A percentile compares a stretch with the other conserved stretches of the same genome.
phyloP scores from a whole-genome alignment of 2,113 vertebrate genomes.

The Oxyruncus cristatus region DNA sequence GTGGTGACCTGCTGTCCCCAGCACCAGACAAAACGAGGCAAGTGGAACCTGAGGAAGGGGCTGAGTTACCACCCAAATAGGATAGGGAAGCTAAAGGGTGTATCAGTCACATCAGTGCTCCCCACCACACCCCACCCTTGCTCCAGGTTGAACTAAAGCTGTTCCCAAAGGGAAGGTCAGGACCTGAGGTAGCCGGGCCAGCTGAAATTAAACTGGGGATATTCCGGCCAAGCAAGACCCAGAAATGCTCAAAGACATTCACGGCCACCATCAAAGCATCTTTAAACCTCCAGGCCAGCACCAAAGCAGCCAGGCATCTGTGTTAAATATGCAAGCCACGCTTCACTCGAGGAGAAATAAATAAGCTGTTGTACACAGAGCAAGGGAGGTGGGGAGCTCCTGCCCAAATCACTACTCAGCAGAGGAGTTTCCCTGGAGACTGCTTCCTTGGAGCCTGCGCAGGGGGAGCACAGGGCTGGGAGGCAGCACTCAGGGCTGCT shows the following conservation, averaged over 20 bases:
- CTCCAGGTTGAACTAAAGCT: background rate
- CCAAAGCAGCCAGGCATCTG: background rate
- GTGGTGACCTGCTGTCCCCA: background rate
- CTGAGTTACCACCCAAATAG: background rate
- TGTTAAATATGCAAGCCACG: slow-evolving; percentile 17
- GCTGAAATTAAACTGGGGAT: background rate
- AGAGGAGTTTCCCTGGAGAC: slow-evolving; percentile 12
- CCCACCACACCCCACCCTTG: fast-evolving
- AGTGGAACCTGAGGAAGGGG: background rate
- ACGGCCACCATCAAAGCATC: background rate
- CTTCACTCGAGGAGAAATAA: slow-evolving; percentile 1
- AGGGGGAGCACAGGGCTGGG: background rate
- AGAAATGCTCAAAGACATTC: background rate
- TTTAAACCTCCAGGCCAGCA: background rate
- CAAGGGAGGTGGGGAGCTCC: slow-evolving; percentile 41
- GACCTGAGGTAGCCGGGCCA: background rate
- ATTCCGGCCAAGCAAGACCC: background rate
- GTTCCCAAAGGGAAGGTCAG: background rate
- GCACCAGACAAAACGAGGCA: background rate
- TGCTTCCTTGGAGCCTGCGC: background rate
- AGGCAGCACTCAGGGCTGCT: background rate
- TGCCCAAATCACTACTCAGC: slow-evolving; percentile 2
- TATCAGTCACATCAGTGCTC: background rate
- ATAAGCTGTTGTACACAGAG: background rate
- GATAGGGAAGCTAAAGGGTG: background rate